phyloP scores from a whole-genome alignment of 2,888 invertebrate species.

The Trilocha varians region DNA sequence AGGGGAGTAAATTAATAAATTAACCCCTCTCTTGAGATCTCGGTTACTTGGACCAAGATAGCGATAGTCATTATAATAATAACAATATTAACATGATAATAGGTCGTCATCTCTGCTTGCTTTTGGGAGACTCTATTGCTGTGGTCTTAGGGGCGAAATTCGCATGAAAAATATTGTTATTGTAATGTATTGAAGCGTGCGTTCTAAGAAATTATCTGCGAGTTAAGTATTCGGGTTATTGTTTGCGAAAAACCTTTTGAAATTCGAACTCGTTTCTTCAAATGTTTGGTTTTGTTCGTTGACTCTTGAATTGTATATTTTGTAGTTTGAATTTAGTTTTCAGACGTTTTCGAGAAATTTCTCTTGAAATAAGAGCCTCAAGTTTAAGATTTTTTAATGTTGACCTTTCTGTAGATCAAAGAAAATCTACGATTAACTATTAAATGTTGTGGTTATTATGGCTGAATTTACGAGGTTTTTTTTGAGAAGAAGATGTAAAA shows the following conservation, averaged over 20 bases:
- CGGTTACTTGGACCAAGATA: constrained; percentile 25
- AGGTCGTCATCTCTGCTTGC: not conserved
- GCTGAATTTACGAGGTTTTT: no score
- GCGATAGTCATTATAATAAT: constrained; percentile 37
- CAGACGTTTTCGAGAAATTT: no score
- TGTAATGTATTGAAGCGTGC: not conserved
- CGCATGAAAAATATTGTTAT: not conserved
- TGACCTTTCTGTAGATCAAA: no score
- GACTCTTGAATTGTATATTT: not conserved
- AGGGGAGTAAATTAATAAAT: constrained; percentile 28
- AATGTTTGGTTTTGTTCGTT: not conserved
- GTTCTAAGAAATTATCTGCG: not conserved
- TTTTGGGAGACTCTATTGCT: not conserved
- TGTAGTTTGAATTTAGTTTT: no score
- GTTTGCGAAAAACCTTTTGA: not conserved
- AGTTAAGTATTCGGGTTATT: not conserved
- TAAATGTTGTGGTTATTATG: no score
- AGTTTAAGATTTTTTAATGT: no score
- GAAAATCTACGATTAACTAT: no score
- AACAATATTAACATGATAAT: constrained; percentile 38
- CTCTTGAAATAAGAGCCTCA: no score
- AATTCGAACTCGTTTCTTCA: not conserved
- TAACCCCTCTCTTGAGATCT: constrained; percentile 31
- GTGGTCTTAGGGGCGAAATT: not conserved
- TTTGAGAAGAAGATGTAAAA: no score